These are phyloP conservation scores for Dasypogon diadema DNA, from an alignment of 2,888 invertebrate genomes.

Conservation along the genomic window DNA sequence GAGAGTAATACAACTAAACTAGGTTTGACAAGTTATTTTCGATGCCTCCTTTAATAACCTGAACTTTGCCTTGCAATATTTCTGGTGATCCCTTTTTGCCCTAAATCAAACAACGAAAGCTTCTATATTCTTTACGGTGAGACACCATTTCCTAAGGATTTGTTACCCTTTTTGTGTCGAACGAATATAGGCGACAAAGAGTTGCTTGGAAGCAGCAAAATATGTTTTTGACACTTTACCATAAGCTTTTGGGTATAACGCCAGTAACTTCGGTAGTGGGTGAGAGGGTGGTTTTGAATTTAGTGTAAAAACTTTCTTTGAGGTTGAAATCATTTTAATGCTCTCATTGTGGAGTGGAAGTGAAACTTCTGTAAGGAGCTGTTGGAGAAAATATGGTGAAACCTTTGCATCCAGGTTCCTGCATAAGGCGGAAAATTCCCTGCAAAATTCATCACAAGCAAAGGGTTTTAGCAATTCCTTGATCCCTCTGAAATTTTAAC, in stretches of 20 bases:
- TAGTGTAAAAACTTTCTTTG: slow-evolving; percentile 33
- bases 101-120: not conserved
- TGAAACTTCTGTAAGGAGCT: slow-evolving; percentile 17
- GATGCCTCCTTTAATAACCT: not conserved
- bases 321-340: slow-evolving; percentile 35
- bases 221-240: slow-evolving; percentile 39
- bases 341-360: slow-evolving; percentile 10
- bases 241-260: slow-evolving; percentile 9
- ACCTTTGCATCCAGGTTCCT: slow-evolving; percentile 5
- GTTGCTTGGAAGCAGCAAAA: slow-evolving; percentile 3
- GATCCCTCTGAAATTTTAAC: not conserved
- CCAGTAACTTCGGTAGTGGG: not conserved
- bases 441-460: not conserved
- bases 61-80: slow-evolving; percentile 2
- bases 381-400: slow-evolving; percentile 7
- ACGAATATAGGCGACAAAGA: slow-evolving; percentile 29
- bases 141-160: slow-evolving; percentile 13
- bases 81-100: slow-evolving; percentile 11
- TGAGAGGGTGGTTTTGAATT: slow-evolving; percentile 22
- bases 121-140: not conserved
- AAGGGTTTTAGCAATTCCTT: not conserved
- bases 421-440: not conserved
- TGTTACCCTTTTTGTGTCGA: slow-evolving; percentile 22
- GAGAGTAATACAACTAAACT: not conserved
- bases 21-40: not conserved